Evolutionary conservation across 2,797 vertebrate genomes (phyloP).

Genomic region (Adrianichthys oophorus): DNA sequence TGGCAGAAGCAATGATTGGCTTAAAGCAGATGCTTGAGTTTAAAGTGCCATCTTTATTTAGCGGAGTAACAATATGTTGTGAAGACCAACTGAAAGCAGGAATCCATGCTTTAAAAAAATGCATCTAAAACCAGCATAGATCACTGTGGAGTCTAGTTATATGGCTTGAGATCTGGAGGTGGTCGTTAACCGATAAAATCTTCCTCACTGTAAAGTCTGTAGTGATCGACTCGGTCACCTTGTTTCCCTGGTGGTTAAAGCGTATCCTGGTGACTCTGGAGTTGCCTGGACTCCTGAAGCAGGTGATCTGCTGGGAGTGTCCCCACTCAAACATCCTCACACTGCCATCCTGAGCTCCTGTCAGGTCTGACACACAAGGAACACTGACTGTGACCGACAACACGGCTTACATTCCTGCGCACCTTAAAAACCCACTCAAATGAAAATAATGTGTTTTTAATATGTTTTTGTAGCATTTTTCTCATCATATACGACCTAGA

Average conservation of each 20-base stretch:
- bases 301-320: slow-evolving; percentile 95
- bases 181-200: not conserved
- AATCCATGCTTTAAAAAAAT: slow-evolving; percentile 29
- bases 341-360: slow-evolving; percentile 96
- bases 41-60: slow-evolving; percentile 47
- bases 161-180: slow-evolving; percentile 13
- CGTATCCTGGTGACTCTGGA: slow-evolving; percentile 93
- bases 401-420: not conserved
- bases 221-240: slow-evolving; percentile 74
- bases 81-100: slow-evolving; percentile 42
- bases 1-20: slow-evolving; percentile 61
- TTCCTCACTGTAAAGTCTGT: no score
- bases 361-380: slow-evolving; percentile 83
- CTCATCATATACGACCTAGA: no score
- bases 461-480: no score
- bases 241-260: slow-evolving; percentile 98
- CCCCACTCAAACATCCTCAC: slow-evolving; percentile 99
- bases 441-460: no score
- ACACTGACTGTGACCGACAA: not conserved
- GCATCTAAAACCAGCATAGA: slow-evolving; percentile 26
- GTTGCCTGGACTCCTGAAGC: slow-evolving; percentile 93
- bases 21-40: slow-evolving; percentile 48
- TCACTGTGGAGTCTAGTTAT: slow-evolving; percentile 12
- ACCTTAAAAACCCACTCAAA: not conserved
- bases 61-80: slow-evolving; percentile 45